phyloP scores from a whole-genome alignment of 2,797 vertebrate species.

The Vireo griseus region DNA sequence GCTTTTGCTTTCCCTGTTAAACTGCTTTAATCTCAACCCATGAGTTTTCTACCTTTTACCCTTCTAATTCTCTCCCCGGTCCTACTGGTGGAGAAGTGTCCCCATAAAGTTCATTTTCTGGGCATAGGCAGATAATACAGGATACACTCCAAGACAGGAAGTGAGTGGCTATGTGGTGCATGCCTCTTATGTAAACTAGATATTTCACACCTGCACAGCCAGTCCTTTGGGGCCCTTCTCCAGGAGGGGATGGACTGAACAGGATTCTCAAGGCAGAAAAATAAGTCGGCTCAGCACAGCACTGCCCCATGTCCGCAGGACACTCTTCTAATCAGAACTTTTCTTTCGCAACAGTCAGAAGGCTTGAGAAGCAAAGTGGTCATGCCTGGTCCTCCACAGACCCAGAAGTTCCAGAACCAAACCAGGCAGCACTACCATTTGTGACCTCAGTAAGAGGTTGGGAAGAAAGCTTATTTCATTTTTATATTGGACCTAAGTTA shows the following conservation, averaged over 20 bases:
- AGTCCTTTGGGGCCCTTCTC: neutral
- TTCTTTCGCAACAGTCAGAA: neutral
- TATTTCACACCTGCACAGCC: neutral
- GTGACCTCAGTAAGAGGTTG: neutral
- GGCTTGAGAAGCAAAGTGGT: neutral
- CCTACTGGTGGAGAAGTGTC: too few relatives aligned
- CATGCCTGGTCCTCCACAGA: neutral
- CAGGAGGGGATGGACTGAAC: neutral
- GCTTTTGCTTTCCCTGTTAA: neutral
- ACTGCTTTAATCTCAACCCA: neutral
- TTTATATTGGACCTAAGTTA: neutral
- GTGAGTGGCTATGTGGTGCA: too few relatives aligned
- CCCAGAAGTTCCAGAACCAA: neutral
- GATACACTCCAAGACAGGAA: too few relatives aligned
- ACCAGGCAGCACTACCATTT: neutral
- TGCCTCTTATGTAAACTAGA: accelerated
- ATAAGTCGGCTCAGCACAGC: neutral
- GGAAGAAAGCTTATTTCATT: neutral
- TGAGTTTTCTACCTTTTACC: neutral
- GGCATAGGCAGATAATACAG: too few relatives aligned
- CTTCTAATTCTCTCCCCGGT: neutral
- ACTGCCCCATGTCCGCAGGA: accelerated
- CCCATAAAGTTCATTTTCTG: too few relatives aligned
- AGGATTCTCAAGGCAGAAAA: neutral
- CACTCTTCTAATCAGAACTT: neutral